These are phyloP conservation scores for Monodelphis domestica DNA, from an alignment of 2,797 vertebrate species.

Conservation along the genomic window DNA sequence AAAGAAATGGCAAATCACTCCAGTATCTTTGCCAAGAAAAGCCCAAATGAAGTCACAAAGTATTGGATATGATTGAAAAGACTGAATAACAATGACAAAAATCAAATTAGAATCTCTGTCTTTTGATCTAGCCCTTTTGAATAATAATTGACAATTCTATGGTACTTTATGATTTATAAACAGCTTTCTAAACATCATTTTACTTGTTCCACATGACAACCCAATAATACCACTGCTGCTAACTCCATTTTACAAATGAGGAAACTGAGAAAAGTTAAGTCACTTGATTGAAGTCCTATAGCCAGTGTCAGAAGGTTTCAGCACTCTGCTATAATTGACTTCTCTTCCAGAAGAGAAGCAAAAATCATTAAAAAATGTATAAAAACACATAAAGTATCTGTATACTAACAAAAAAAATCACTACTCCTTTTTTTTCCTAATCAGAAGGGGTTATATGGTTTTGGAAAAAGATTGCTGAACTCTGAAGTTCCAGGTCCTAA, in stretches of 20 bases:
- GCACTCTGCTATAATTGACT: neutral
- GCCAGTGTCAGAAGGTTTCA: neutral
- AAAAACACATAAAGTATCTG: neutral
- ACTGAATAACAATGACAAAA: too few species aligned
- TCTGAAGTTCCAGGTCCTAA: neutral
- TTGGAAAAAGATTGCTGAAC: neutral
- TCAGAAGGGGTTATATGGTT: neutral
- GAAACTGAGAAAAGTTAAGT: neutral
- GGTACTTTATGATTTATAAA: neutral
- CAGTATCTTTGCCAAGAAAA: too few species aligned
- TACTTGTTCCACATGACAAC: neutral
- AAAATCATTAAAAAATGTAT: neutral
- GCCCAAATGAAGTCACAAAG: too few species aligned
- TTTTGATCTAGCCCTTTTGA: neutral
- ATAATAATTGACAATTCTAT: neutral
- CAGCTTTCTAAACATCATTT: neutral
- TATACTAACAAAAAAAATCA: neutral
- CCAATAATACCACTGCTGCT: neutral
- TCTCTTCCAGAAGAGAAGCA: neutral
- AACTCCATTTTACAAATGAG: neutral
- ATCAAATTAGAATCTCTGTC: neutral
- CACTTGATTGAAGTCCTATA: neutral
- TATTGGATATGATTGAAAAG: too few species aligned
- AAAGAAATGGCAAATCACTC: too few species aligned
- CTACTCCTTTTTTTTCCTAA: too few species aligned